Evolutionary conservation across 2,113 vertebrate genomes (phyloP).

Genomic region (Peromyscus maniculatus): DNA sequence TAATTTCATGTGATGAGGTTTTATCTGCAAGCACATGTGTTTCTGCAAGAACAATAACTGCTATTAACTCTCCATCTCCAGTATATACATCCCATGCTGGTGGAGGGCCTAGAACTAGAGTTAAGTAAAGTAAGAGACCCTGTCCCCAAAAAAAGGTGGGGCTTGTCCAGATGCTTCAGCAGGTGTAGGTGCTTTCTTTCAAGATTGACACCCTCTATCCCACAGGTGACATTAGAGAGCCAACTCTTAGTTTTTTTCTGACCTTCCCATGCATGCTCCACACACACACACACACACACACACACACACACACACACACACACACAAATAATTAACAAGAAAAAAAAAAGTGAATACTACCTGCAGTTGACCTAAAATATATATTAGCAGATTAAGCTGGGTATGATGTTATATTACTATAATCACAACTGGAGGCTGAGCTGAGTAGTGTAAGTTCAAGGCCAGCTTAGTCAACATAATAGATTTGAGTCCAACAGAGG

Average conservation of each 20-base stretch:
- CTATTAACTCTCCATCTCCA: not conserved
- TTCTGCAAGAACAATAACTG: not conserved
- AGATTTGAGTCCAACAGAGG: not conserved
- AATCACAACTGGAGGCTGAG: not conserved
- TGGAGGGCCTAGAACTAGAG: not conserved
- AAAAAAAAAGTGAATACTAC: not conserved
- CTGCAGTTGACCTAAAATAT: not conserved
- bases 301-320: not conserved
- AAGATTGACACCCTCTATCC: not conserved
- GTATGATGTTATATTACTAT: not conserved
- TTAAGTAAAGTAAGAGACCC: not conserved
- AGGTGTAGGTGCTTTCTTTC: not conserved
- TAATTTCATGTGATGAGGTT: not conserved
- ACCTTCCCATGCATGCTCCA: too few relatives aligned
- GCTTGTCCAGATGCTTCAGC: not conserved
- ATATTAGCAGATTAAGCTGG: not conserved
- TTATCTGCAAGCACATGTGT: not conserved
- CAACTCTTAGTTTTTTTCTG: not conserved
- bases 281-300: not conserved
- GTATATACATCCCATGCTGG: not conserved
- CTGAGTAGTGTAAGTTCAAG: not conserved
- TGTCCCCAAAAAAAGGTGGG: not conserved
- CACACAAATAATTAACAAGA: not conserved
- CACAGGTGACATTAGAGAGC: not conserved
- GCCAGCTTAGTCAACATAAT: not conserved